Evolutionary conservation across 2,113 vertebrate genomes (phyloP).

Genomic region (Anser cygnoides): DNA sequence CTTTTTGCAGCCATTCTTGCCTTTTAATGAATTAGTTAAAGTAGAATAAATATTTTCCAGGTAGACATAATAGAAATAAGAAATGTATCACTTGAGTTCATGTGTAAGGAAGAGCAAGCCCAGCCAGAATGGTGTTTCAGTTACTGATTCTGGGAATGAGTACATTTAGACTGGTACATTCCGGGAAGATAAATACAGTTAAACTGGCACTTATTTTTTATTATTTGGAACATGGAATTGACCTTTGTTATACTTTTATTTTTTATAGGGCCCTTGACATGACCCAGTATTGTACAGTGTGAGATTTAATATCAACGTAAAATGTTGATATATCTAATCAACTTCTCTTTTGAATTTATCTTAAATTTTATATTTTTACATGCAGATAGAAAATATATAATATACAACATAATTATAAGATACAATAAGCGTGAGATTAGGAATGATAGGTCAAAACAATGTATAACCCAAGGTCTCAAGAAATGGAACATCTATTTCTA

Average conservation of each 20-base stretch:
- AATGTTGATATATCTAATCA: neutral
- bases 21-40: neutral
- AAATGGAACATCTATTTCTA: neutral
- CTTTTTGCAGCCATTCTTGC: neutral
- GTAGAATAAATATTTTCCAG: slow-evolving; percentile 21
- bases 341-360: neutral
- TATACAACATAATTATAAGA: neutral
- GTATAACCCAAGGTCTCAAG: neutral
- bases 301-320: neutral
- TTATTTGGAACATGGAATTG: neutral
- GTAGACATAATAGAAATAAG: neutral
- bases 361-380: neutral
- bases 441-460: neutral
- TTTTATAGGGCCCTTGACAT: neutral
- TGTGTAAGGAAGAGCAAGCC: neutral
- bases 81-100: neutral
- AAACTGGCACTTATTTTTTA: neutral
- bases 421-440: neutral
- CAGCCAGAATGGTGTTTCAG: neutral
- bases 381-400: neutral
- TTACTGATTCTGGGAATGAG: neutral
- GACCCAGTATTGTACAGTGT: neutral
- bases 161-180: neutral
- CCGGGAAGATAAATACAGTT: neutral
- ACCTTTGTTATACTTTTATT: neutral